Evolutionary conservation across 2,797 vertebrate species (phyloP), one percentile per base, ranked within the genome.

Genomic region (Saxicola maurus): DNA sequence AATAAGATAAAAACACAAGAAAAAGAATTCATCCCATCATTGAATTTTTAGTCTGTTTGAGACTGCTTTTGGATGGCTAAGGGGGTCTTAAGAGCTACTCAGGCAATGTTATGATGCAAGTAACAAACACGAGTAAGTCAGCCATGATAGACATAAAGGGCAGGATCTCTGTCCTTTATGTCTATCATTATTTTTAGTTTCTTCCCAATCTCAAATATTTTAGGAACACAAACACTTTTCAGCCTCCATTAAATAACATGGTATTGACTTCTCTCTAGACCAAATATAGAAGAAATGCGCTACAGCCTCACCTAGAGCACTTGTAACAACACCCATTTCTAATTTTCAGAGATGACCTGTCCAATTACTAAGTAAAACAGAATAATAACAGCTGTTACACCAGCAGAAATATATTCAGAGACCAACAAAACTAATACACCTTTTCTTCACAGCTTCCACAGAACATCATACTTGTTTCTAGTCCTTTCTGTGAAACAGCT

Each of bases 271-370:
- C 19, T 49, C 13, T 52, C 17, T 61, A 0, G 5, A 20, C 5
- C 18, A 61, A 49, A 68, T 18, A 6, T 6, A 27, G 8, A 13
- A 33, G 42, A 55, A 78, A 23, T 0, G 0, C 31, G 10, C 28
- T 45, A 27, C 14, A 59, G 13, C 43, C 55, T 72, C 40, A 37
- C 20, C 31, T 51, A n/a, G 3, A 56, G 5, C 2, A 31, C 3
- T 28, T 78, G 2, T 3, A 77, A 51, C 13, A 43, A 31, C 9
- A 33, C 8, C 24, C 5, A 31, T 10, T 74, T 46, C 40, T 59
- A 40, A 5, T 52, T 77, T 64, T 37, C 40, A 65, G 51, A 59
- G 9, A 10, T 46, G n/a, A 28, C 4, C 13, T 19, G 12, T 5
- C n/a, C 55, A 68, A 5, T 55, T 75, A 13, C 20, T 27, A 30